Evolutionary conservation across 2,888 invertebrate genomes (phyloP), one percentile per base, ranked within the genome.

Genomic region (Yponomeuta malinellus): DNA sequence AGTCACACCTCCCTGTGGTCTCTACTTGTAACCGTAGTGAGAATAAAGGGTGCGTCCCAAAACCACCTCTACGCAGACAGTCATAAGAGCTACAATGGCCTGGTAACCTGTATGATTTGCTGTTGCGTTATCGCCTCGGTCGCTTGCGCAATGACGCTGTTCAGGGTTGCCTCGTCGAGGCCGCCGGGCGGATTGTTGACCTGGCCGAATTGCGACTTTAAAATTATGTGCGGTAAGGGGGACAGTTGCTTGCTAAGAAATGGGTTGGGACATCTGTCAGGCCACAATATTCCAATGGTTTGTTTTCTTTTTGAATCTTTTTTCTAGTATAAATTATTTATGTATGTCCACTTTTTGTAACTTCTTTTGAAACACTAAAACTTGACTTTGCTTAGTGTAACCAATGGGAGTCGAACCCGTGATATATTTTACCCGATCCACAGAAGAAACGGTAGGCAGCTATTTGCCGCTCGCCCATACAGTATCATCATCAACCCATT

Each of bases 51-150:
- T 70, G 70, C 70, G 70, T 70, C 63, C 70, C 63, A 70, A 37
- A 70, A 52, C 23, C 37, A 59, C 52, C 52, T 59, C 52, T 59
- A 59, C 15, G 52, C 52, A 15, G 52, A 15, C 52, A 59, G 52
- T 15, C 52, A 59, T 4, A 48, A 23, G 48, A 37, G 4, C 68
- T 48, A 68, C 48, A 68, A 68, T 68, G 69, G 48, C 31, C 15
- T 12, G 23, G 73, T 87, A 89, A 92, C 92, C 92, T 92, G 92
- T 78, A 92, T 92, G 71, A 91, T 90, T 84, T 93, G 92, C 81
- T 93, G 92, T 87, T 92, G 92, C 69, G 89, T 89, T 82, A 93
- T 90, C 82, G 92, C 92, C 84, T 93, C 93, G 82, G 90, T 93
- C 77, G 93, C 93, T 82, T 92, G 93, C 69, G 92, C 82, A 78